Conservation (phyloP, 2,797 vertebrate species). For the Leucoraja ocellata region DNA sequence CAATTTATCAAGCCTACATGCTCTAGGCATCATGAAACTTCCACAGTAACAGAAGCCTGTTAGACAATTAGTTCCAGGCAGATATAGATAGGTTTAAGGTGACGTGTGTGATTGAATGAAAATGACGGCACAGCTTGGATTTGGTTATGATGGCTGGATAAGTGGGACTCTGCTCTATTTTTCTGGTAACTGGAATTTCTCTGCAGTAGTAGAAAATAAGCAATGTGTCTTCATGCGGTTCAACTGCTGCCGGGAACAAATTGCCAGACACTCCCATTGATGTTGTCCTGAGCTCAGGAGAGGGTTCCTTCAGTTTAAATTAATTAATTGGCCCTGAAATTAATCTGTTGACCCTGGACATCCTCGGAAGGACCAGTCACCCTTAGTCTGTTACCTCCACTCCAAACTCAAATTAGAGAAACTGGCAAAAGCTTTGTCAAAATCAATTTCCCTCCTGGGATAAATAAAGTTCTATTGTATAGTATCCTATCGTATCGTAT, state of each 20-base stretch:
- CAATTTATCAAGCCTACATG: slow-evolving; percentile 68
- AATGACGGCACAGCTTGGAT: not conserved
- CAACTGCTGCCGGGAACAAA: not conserved
- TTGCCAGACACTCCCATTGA: no score
- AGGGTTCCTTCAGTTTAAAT: not conserved
- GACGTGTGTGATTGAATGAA: not conserved
- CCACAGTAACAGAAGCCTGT: slow-evolving; percentile 19
- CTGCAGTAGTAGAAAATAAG: not conserved
- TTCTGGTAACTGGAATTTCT: not conserved
- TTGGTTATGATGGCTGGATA: not conserved
- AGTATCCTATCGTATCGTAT: no score
- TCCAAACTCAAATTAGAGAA: no score
- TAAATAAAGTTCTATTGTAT: no score
- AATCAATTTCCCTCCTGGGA: no score
- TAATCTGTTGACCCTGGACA: no score
- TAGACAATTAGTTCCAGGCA: slow-evolving; percentile 22
- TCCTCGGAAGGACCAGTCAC: no score
- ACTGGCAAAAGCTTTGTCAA: not conserved
- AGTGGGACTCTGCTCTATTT: not conserved
- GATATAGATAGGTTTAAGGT: not conserved
- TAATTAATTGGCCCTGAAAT: not conserved
- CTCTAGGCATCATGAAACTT: slow-evolving; percentile 13
- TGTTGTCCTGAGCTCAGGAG: not conserved
- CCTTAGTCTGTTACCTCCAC: no score
- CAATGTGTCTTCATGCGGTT: not conserved